Conservation (phyloP, 2,888 invertebrate genomes). For the Polydrusus pterygomalis region DNA sequence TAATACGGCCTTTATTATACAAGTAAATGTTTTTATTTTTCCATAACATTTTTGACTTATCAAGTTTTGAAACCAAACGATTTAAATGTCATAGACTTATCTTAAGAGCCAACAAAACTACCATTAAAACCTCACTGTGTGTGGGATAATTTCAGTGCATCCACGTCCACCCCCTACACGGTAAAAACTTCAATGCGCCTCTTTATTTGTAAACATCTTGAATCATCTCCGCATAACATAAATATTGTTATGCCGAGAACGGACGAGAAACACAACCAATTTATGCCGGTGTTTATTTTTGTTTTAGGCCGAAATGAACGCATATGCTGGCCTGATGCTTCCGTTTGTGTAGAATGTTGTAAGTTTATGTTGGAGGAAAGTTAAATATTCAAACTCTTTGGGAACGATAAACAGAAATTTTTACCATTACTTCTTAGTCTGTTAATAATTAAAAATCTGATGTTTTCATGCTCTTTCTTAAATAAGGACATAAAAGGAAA, state of each 20-base stretch:
- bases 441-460: no score
- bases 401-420: constrained; percentile 12
- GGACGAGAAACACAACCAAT: constrained; percentile 36
- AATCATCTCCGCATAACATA: constrained; percentile 22
- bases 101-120: no score
- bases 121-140: not conserved
- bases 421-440: constrained; percentile 9
- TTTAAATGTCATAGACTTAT: no score
- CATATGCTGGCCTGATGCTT: constrained; percentile 31
- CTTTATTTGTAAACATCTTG: constrained; percentile 28
- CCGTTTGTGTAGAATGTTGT: constrained; percentile 34
- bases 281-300: constrained; percentile 30
- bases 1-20: no score
- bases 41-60: no score
- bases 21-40: no score
- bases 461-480: no score
- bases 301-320: constrained; percentile 26
- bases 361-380: constrained; percentile 16
- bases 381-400: constrained; percentile 6
- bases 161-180: constrained; percentile 19
- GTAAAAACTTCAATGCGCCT: not conserved
- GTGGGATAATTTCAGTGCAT: constrained; percentile 15
- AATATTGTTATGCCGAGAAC: constrained; percentile 29
- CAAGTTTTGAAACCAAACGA: no score
- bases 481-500: no score